Evolutionary conservation across 2,888 invertebrate species (phyloP), one percentile per base, ranked within the genome.

Genomic region (Lamellibrachia columna): DNA sequence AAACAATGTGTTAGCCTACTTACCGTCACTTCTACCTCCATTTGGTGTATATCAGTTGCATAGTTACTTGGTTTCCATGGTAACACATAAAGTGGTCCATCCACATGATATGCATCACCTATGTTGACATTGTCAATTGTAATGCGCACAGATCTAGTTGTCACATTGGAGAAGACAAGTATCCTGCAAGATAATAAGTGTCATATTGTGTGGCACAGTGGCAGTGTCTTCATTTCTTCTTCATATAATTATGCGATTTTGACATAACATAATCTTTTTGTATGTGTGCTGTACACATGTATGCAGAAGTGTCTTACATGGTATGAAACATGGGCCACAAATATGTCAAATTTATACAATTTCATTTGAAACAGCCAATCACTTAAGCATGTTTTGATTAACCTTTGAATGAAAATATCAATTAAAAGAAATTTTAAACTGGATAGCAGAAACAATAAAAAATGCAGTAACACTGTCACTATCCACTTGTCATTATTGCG

Each of bases 21-120:
- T 93, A 96, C 96, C 95, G 94, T 93, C 15, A 95, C 96, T 90
- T 91, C 92, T 22, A 96, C 95, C 92, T 93, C 97, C 95, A 96
- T 94, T 7, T 93, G 93, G 97, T 98, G 98, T 93, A 98, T 94
- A 60, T 98, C 98, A 94, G 94, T 96, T 55, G 94, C 95, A 96
- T 98, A 98, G 90, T 97, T 95, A 52, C 97, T 95, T n/a, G 98
- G 97, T 95, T 98, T 96, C 98, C 98, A 99, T 93, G 97, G 96
- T 52, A 97, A 97, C 6, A 97, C 97, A 97, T 98, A 98, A 60
- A 99, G 97, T 9, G 98, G 98, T 58, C 98, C 98, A 94, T 97
- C 96, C 8, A 97, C 96, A 93, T 97, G 95, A 8, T 93, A 75
- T 95, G 98, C 98, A 92, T 97, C 95, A 93, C 96, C 96, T 9